A percentile compares a stretch with the other conserved stretches of the same genome.
Conservation (phyloP, 2,888 invertebrate genomes). For the Augiades crinisus region DNA sequence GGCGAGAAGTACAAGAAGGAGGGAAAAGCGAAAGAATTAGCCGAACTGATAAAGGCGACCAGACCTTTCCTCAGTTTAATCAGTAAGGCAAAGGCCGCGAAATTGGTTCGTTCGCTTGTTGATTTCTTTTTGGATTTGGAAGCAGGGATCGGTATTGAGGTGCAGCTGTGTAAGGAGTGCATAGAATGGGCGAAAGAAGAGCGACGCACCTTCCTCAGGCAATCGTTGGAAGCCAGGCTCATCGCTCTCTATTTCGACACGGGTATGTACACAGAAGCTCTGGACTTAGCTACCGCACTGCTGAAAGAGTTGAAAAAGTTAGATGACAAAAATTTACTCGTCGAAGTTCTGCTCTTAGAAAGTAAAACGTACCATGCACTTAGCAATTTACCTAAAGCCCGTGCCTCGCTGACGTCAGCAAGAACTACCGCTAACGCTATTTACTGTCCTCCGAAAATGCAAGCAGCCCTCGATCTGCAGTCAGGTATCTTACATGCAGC, state of each 20-base stretch:
- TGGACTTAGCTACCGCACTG: constrained; percentile 91
- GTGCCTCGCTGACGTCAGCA: constrained; percentile 98
- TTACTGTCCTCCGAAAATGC: constrained; percentile 99
- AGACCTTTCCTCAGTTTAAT: constrained; percentile 97
- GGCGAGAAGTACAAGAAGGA: constrained; percentile 96
- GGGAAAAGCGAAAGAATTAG: constrained; percentile 95
- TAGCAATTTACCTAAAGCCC: constrained; percentile 97
- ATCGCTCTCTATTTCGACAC: constrained; percentile 97
- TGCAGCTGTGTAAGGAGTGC: constrained; percentile 96
- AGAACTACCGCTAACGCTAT: constrained; percentile 99
- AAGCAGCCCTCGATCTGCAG: constrained; percentile 97
- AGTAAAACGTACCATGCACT: constrained; percentile 99
- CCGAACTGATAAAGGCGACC: constrained; percentile 96
- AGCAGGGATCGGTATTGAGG: constrained; percentile 97
- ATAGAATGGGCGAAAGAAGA: constrained; percentile 99
- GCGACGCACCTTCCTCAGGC: constrained; percentile 97
- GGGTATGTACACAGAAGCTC: constrained; percentile 92
- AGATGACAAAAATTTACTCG: constrained; percentile 99
- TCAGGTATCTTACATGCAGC: constrained; percentile 99
- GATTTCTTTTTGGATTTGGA: constrained; percentile 99
- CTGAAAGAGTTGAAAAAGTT: constrained; percentile 98
- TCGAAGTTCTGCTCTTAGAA: constrained; percentile 98
- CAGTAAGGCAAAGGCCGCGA: constrained; percentile 99
- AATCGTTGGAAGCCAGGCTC: constrained; percentile 96
- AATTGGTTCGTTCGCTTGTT: constrained; percentile 97